Evolutionary conservation across 2,113 vertebrate species (phyloP), one percentile per base, ranked within the genome.

Genomic region (Heterochromis multidens): DNA sequence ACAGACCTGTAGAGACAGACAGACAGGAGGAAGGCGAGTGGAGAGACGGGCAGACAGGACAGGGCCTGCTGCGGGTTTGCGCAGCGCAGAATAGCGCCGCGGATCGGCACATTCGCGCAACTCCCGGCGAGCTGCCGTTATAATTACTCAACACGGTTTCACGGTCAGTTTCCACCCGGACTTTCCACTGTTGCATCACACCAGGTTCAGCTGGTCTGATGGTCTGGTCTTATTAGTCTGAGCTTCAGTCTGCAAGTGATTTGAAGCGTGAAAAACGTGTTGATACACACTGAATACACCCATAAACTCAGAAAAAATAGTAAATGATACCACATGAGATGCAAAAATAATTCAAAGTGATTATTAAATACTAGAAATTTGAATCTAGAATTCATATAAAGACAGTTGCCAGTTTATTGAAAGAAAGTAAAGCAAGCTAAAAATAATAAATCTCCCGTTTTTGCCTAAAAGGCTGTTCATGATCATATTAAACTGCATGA

Each of bases 1-100:
- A 59, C n/a, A 58, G 35, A 61, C 23, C 14, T 11, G 5, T 4
- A 1, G 5, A 57, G 81, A 63, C 59, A 70, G 81, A 63, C 59
- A 70, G 83, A 81, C 70, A 3, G 56, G 43, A 62, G 14, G 40
- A 67, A 19, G 46, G 65, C 16, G 37, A 56, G n/a, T 29, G 60
- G 77, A 43, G 61, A 60, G 85, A 65, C 76, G 33, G 54, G 25
- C 54, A 59, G 63, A 76, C 29, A 49, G 85, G 84, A 92, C 82
- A 1, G 62, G 90, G 88, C 92, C 89, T 91, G 79, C 87, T 83
- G 92, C 85, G 19, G 86, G 7, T 52, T 60, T 23, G 58, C 13
- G 83, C 40, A 2, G 81, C 82, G 90, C 86, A 85, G n/a, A 92
- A 91, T 86, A 91, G 91, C 91, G 93, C 90, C 91, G 11, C 93